Evolutionary conservation across 2,113 vertebrate species (phyloP).

Genomic region (Perca flavescens): DNA sequence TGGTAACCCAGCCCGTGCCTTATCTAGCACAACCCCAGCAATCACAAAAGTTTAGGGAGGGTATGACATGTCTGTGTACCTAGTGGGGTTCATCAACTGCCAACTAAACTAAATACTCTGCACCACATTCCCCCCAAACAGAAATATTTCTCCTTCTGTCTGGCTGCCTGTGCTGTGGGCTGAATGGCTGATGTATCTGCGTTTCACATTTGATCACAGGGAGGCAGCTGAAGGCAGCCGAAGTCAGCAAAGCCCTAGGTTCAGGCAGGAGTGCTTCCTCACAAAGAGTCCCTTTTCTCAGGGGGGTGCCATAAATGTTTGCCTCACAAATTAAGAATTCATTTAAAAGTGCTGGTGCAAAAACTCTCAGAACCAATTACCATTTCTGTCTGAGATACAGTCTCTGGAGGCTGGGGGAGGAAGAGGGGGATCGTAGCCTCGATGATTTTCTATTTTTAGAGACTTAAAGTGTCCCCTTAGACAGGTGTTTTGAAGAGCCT

Average conservation of each 20-base stretch:
- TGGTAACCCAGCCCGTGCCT: background rate
- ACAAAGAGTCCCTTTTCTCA: constrained; percentile 23
- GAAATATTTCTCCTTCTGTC: constrained; percentile 9
- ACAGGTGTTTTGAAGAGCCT: constrained; percentile 49
- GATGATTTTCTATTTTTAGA: constrained; percentile 71
- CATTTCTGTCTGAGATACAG: constrained; percentile 57
- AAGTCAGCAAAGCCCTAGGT: constrained; percentile 22
- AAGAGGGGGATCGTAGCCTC: background rate
- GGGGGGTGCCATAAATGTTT: constrained; percentile 58
- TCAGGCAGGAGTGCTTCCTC: constrained; percentile 35
- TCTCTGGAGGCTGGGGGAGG: constrained; percentile 41
- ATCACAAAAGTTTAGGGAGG: constrained; percentile 14
- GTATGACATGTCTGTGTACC: constrained; percentile 19
- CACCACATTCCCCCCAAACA: constrained; percentile 24
- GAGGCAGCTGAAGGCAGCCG: constrained; percentile 18
- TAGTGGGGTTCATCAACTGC: constrained; percentile 22
- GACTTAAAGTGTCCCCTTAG: constrained; percentile 54
- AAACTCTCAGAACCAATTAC: constrained; percentile 73
- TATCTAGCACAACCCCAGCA: background rate
- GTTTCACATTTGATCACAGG: constrained; percentile 50
- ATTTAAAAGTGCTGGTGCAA: constrained; percentile 64
- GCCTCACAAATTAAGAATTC: constrained; percentile 72
- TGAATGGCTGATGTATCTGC: constrained; percentile 49
- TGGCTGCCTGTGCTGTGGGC: constrained; percentile 28
- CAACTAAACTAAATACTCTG: constrained; percentile 33